A percentile compares a stretch with the other conserved stretches of the same genome.
phyloP scores from a whole-genome alignment of 2,888 invertebrate genomes.

The Capitulum mitella region DNA sequence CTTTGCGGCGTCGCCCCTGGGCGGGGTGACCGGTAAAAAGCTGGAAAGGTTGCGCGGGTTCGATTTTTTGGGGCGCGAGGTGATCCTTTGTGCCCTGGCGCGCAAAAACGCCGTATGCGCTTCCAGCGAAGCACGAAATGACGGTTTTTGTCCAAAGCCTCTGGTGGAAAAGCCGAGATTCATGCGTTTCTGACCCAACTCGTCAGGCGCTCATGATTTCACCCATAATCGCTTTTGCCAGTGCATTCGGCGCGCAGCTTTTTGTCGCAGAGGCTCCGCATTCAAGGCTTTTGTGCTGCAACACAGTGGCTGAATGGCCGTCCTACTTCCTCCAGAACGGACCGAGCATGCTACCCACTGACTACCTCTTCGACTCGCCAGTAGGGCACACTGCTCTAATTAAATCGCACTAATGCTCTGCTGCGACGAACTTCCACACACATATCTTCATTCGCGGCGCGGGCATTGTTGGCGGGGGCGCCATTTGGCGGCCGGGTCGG shows the following conservation, averaged over 20 bases:
- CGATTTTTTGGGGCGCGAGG: background rate
- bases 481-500: background rate
- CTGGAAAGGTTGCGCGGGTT: background rate
- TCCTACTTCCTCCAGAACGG: background rate
- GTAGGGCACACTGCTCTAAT: background rate
- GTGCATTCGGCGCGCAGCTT: background rate
- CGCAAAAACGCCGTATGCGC: background rate
- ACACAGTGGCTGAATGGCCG: too few species aligned
- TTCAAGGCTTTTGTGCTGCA: too few species aligned
- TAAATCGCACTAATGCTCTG: background rate
- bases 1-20: conserved; percentile 1
- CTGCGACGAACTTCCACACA: background rate
- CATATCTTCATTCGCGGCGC: background rate
- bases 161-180: background rate
- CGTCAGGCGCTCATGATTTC: background rate
- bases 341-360: background rate
- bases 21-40: conserved; percentile 16
- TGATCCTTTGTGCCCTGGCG: background rate
- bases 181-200: background rate
- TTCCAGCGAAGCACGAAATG: background rate
- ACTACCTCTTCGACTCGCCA: background rate
- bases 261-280: background rate
- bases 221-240: background rate
- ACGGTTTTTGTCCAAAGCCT: background rate
- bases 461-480: background rate